Percentiles rank a stretch among this genome's conserved stretches.
phyloP scores from a whole-genome alignment of 2,888 invertebrate species.

The Strigamia crassipes region DNA sequence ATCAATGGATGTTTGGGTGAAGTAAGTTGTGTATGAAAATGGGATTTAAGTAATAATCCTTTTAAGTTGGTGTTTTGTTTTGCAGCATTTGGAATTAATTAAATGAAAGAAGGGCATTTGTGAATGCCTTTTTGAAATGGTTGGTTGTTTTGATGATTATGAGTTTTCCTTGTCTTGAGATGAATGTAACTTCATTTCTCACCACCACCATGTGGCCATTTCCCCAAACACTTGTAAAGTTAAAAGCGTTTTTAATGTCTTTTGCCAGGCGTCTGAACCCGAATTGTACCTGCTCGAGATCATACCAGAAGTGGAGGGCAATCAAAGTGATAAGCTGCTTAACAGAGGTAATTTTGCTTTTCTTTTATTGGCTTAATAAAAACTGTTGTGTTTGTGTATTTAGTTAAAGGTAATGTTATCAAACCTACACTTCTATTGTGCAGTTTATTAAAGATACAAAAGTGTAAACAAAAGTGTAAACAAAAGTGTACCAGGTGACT shows the following conservation, averaged over 20 bases:
- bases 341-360: conserved; percentile 1
- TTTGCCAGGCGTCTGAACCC: neutral
- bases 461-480: too few relatives aligned
- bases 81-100: conserved; percentile 8
- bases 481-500: too few relatives aligned
- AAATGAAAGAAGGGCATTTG: neutral
- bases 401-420: neutral
- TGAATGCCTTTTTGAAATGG: neutral
- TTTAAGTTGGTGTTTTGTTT: neutral
- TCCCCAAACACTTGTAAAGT: neutral
- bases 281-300: neutral
- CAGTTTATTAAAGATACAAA: neutral
- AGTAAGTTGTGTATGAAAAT: neutral
- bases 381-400: neutral
- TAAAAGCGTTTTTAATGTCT: neutral
- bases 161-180: neutral
- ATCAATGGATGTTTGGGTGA: too few relatives aligned
- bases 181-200: neutral
- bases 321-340: neutral
- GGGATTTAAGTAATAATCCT: neutral
- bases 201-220: neutral
- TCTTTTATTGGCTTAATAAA: neutral
- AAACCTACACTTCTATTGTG: neutral
- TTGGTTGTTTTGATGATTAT: neutral
- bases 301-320: neutral